Base-by-base conservation (phyloP, 2,888 invertebrate species). In the Stenichneumon culpator region DNA sequence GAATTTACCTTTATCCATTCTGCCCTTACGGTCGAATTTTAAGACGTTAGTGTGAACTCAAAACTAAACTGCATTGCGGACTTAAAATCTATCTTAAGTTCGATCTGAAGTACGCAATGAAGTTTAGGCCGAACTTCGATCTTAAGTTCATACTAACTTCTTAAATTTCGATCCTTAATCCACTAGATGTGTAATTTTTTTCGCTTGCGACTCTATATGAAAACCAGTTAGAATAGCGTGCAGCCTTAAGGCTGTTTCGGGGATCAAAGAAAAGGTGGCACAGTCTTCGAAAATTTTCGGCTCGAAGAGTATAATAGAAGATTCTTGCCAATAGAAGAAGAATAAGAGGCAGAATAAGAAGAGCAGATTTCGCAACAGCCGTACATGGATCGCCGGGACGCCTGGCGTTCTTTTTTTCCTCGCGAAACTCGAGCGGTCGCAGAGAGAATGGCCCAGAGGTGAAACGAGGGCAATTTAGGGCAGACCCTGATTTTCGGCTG, bases 381-480 rank as follows among this genome's bases (percentile, higher is more conserved):
- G 67, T 47, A 16, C 44, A 47, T 3, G 65, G 57, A 70, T 78
- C 39, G 47, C 72, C 79, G 75, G 32, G n/a, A 73, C 52, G 67
- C 4, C 57, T 0, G 22, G 22, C 11, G 25, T 22, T 25, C 25
- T 57, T 25, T 57, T 72, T 79, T 77, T 70, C 60, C 60, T 63
- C 78, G 86, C 85, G 75, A 86, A 85, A 85, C 74, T 80, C 85
- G 85, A 79, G 83, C 83, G 73, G 60, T 69, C 50, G 77, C 83
- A 84, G 79, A 78, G 84, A 25, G 74, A 74, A 63, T 36, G 19
- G 60, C 68, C 63, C 86, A 44, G 82, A 90, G 87, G 89, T 89
- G 89, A 91, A 91, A 91, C 89, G 91, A 90, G 89, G 87, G 90
- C 89, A 91, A 90, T 91, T 91, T 90, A 50, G 83, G n/a, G 36